Conservation (phyloP, 2,888 invertebrate genomes). For the Synergus umbraculus region DNA sequence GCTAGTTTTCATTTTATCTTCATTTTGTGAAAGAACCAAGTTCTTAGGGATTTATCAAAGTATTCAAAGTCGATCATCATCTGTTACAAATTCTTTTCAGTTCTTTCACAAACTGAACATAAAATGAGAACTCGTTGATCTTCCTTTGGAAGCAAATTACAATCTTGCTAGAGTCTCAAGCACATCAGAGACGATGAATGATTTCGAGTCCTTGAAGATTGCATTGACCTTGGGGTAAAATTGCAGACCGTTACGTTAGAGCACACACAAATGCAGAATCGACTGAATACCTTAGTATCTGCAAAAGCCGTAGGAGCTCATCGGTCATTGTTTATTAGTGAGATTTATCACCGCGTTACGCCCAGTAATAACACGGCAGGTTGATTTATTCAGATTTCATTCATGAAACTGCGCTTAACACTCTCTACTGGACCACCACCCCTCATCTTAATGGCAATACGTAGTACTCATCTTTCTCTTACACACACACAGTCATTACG, state of each 20-base stretch:
- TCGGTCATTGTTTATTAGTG: conserved; percentile 61
- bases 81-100: not conserved
- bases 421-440: not conserved
- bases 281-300: not conserved
- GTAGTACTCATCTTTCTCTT: conserved; percentile 20
- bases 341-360: conserved; percentile 59
- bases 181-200: not conserved
- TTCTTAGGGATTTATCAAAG: too few relatives aligned
- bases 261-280: not conserved
- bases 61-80: too few relatives aligned
- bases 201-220: conserved; percentile 14
- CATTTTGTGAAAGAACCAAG: too few relatives aligned
- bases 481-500: not conserved
- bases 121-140: not conserved
- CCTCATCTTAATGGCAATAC: conserved; percentile 13
- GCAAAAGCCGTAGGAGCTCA: conserved; percentile 29
- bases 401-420: conserved; percentile 62
- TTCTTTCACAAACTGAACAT: not conserved
- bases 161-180: not conserved
- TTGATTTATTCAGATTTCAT: conserved; percentile 67
- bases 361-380: conserved; percentile 59
- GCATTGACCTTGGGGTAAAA: conserved; percentile 50
- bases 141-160: not conserved
- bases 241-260: conserved; percentile 7
- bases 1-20: too few relatives aligned